Evolutionary conservation across 2,888 invertebrate genomes (phyloP).

Genomic region (Sinelater perroti): DNA sequence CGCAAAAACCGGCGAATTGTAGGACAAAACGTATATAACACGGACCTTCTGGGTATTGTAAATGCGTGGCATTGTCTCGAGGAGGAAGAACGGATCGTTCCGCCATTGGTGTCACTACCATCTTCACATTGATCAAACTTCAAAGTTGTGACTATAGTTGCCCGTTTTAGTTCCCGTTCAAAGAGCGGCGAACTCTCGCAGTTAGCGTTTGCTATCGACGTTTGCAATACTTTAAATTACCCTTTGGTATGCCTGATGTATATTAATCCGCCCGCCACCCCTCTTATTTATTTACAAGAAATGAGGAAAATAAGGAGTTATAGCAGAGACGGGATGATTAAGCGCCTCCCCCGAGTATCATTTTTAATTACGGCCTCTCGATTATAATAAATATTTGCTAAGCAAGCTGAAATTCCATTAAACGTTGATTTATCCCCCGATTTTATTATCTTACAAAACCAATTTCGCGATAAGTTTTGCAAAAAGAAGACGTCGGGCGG

Average conservation of each 20-base stretch:
- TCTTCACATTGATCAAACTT: conserved; percentile 49
- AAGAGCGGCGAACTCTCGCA: conserved; percentile 23
- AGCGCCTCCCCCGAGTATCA: conserved; percentile 32
- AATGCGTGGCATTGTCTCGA: conserved; percentile 41
- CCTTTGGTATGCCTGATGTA: conserved; percentile 16
- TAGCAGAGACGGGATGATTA: conserved; percentile 30
- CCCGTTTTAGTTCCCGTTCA: conserved; percentile 35
- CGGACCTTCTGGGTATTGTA: conserved; percentile 37
- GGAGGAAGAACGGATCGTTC: conserved; percentile 39
- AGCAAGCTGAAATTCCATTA: conserved; percentile 34
- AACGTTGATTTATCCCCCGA: conserved; percentile 38
- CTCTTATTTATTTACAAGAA: conserved; percentile 26
- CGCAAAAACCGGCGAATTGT: conserved; percentile 33
- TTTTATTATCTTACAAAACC: conserved; percentile 33
- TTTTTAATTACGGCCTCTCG: conserved; percentile 34
- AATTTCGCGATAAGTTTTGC: conserved; percentile 35
- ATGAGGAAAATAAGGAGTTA: conserved; percentile 28
- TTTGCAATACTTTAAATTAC: conserved; percentile 25
- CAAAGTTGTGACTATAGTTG: conserved; percentile 44
- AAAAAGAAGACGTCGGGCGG: too few relatives aligned
- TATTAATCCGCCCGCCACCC: conserved; percentile 25
- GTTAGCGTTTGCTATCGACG: conserved; percentile 27
- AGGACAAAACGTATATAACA: conserved; percentile 35
- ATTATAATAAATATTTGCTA: conserved; percentile 39
- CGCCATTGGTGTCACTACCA: conserved; percentile 47